phyloP scores from a whole-genome alignment of 2,888 invertebrate genomes.

The Trachelus troglodyta region DNA sequence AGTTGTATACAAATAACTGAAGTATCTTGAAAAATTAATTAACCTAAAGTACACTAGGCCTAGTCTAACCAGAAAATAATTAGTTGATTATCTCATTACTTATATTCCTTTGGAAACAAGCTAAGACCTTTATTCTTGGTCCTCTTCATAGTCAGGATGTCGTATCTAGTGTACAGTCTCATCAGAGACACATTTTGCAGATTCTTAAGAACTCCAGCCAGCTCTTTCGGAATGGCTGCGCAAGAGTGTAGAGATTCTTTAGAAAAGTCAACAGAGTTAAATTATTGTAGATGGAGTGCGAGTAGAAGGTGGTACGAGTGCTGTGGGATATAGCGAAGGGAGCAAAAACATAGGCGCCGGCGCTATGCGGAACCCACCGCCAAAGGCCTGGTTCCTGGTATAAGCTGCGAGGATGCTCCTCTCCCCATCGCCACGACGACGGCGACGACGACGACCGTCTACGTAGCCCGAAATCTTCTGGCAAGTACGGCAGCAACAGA shows the following conservation, averaged over 20 bases:
- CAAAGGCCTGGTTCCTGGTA: slow-evolving; percentile 24
- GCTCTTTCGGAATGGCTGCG: neutral
- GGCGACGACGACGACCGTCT: slow-evolving; percentile 4
- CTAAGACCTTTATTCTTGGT: neutral
- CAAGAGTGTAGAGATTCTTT: neutral
- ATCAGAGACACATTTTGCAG: neutral
- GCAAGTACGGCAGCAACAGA: slow-evolving; percentile 15
- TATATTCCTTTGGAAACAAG: neutral
- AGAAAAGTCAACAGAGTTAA: slow-evolving; percentile 3
- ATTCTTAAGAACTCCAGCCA: neutral
- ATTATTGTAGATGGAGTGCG: neutral
- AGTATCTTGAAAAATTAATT: neutral
- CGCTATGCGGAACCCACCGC: slow-evolving; percentile 47
- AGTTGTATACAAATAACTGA: neutral
- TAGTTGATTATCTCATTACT: neutral
- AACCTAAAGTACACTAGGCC: neutral
- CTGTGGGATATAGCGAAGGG: neutral
- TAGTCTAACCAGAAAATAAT: neutral
- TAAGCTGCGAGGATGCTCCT: slow-evolving; percentile 7
- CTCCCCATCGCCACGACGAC: neutral
- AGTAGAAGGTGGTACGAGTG: neutral
- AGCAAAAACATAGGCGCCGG: slow-evolving; percentile 61
- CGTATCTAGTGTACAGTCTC: neutral
- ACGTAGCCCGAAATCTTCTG: slow-evolving; percentile 44
- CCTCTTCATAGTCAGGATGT: neutral